These are phyloP conservation scores for Steinernema carpocapsae DNA, from an alignment of 2,888 invertebrate species.

Conservation along the genomic window DNA sequence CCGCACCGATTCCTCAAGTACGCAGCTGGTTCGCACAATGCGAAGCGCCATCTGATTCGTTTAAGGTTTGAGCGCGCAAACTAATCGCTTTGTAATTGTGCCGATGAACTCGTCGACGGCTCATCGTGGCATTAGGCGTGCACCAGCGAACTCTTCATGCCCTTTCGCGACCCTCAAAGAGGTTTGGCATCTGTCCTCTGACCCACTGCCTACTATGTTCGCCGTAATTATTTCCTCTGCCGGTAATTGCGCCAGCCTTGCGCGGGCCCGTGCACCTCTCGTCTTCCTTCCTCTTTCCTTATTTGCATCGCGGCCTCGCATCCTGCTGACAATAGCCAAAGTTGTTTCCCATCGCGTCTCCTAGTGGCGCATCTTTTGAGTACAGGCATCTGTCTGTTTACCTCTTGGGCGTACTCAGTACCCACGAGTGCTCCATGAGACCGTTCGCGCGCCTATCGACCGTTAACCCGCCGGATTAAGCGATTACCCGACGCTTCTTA, in stretches of 20 bases:
- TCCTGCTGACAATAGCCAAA: neutral
- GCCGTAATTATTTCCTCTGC: slow-evolving; percentile 13
- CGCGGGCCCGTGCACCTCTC: neutral
- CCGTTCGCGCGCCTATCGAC: slow-evolving; percentile 6
- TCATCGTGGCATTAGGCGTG: slow-evolving; percentile 6
- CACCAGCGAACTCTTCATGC: slow-evolving; percentile 25
- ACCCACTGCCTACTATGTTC: neutral
- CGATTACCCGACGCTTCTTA: neutral
- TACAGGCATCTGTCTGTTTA: neutral
- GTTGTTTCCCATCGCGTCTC: slow-evolving; percentile 26
- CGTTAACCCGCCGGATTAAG: slow-evolving; percentile 29
- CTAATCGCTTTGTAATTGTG: slow-evolving; percentile 33
- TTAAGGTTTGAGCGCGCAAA: too few species aligned
- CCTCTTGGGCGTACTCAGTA: neutral
- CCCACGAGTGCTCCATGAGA: neutral
- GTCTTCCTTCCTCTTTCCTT: neutral
- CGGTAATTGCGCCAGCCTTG: slow-evolving; percentile 6
- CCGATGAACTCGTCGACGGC: slow-evolving; percentile 25
- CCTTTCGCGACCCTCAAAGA: slow-evolving; percentile 6
- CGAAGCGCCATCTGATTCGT: neutral
- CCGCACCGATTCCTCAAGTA: neutral
- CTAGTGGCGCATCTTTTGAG: neutral
- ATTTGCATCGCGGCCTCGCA: slow-evolving; percentile 7
- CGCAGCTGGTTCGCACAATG: neutral
- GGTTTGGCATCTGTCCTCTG: slow-evolving; percentile 10